Base-by-base conservation (phyloP, 1,140 invertebrate genomes). In the Lucilia cuprina region DNA sequence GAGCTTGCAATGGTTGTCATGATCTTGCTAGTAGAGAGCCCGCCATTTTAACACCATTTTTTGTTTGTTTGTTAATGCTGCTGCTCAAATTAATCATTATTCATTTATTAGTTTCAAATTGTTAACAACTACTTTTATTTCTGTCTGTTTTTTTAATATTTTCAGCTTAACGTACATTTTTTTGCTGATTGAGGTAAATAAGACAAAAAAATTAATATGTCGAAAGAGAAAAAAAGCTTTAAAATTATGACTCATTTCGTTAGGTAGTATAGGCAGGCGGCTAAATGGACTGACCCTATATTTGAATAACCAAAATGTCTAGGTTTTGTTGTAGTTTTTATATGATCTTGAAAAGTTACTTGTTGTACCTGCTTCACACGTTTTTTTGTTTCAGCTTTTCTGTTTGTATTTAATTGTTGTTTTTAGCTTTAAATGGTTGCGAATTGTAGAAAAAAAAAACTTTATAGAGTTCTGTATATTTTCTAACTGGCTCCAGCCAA, bases 401-500 rank as follows among this genome's bases (percentile, higher is more conserved):
- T 60, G 25, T 30, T 30, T 30, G n/a, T 70, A 80, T 80, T 80
- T 21, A n/a, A 21, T 47, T 78, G 75, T 78, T 75, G 25, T 30
- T 78, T n/a, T 41, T 49, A 21, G n/a, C 77, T 47, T n/a, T 19
- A 21, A 47, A 49, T 80, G 41, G 13, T 47, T 80, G 77, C 77
- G 77, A 80, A 80, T 49, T 80, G 77, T 41, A 80, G n/a, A 80
- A 77, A 19, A 80, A 8, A 80, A 78, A 19, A 80, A 5, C 50
- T 70, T 41, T 8, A 7, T 41, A 41, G 7, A 41, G 10, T n/a
- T 14, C 14, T 60, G 5, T 60, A n/a, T 60, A n/a, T 60, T 49
- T 49, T 80, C 77, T 80, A 80, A 80, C 41, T 49, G 77, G 77
- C 77, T 80, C 77, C 65, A 70, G 65, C 65, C n/a, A 21, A 21